These are phyloP conservation scores for Drosophila biarmipes DNA, from an alignment of 1,140 invertebrate genomes.

Conservation along the genomic window DNA sequence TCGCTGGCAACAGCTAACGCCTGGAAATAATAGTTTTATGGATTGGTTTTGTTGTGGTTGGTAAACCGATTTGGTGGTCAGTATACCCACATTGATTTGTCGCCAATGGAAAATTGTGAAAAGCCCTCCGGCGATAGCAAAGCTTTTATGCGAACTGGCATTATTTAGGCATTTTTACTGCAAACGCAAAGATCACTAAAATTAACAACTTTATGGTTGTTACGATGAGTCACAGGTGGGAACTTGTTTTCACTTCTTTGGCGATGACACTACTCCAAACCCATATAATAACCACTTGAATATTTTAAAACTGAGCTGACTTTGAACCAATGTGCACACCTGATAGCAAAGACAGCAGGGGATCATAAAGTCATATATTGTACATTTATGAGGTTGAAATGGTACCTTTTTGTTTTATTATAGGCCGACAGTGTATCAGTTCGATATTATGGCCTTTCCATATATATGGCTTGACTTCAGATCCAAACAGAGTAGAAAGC, in stretches of 20 bases:
- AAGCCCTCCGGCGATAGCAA: conserved; percentile 24
- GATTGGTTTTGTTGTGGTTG: conserved; percentile 45
- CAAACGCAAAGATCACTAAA: conserved; percentile 14
- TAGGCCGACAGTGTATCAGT: conserved; percentile 2
- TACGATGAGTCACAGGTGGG: conserved; percentile 14
- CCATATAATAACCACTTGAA: no score
- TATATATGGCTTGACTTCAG: background rate
- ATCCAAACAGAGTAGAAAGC: background rate
- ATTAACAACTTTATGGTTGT: background rate
- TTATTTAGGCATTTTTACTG: conserved; percentile 35
- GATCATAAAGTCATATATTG: conserved; percentile 12
- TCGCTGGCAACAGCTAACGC: conserved; percentile 43
- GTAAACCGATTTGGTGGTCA: conserved; percentile 13
- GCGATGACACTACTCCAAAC: background rate
- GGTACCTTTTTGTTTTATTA: conserved; percentile 6
- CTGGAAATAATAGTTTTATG: conserved; percentile 49
- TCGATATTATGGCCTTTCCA: conserved; percentile 4
- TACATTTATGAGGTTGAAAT: conserved; percentile 20
- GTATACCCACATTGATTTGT: conserved; percentile 29
- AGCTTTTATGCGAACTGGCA: conserved; percentile 28
- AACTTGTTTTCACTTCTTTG: background rate
- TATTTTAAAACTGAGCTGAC: background rate
- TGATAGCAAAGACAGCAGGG: conserved; percentile 27
- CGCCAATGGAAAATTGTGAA: conserved; percentile 17
- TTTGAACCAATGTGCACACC: conserved; percentile 31